Base-by-base conservation (phyloP, 1,140 invertebrate species). In the Papilio xuthus region DNA sequence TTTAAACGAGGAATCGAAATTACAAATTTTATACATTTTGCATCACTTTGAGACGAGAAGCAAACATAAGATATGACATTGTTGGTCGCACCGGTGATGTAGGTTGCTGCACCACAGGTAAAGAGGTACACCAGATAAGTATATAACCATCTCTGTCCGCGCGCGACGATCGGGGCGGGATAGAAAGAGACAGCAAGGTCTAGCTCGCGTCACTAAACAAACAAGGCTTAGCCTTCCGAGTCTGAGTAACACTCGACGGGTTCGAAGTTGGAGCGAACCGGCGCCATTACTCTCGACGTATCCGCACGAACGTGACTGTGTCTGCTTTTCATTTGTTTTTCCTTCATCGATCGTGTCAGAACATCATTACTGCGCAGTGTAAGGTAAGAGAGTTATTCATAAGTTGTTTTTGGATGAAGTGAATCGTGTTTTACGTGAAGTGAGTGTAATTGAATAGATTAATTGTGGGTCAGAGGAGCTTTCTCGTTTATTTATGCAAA, bases 401-500 rank as follows among this genome's bases (percentile, higher is more conserved):
- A 89, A 83, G 84, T 89, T 88, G 74, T 88, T 88, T 63, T 85
- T 84, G 89, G 90, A 90, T 86, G 87, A 90, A 92, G 90, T 93
- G 90, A 77, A 76, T 82, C 70, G 78, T 72, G 70, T 85, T 85
- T 83, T 63, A 60, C 82, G 82, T 78, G 83, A 82, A 90, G 90
- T 92, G 91, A 84, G 84, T 91, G 88, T 76, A 81, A 82, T 80
- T 74, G 23, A 83, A 84, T 78, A 74, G 77, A 81, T 82, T 79
- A 76, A 85, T 87, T 85, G 87, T 89, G 86, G 82, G 80, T 69
- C 76, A 82, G 76, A 84, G 77, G 76, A 92, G 92, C 90, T 93
- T 92, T 93, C 92, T 87, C 89, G 85, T 80, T 90, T 93, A 93
- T 93, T 92, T 90, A 93, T 93, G 91, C 91, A 93, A 92, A 92